Evolutionary conservation across 2,113 vertebrate genomes (phyloP).

Genomic region (Esox niger): DNA sequence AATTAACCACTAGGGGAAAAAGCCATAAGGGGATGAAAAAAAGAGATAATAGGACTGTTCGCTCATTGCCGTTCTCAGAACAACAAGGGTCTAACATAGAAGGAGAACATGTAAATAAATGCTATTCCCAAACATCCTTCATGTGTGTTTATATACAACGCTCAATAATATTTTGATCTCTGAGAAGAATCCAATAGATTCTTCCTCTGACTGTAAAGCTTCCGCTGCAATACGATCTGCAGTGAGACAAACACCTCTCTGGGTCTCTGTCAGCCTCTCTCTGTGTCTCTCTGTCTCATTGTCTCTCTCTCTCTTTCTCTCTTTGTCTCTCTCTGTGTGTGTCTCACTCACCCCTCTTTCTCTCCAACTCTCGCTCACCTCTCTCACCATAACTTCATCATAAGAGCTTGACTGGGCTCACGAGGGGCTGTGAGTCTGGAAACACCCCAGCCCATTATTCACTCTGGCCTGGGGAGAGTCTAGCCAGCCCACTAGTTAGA

Average conservation of each 20-base stretch:
- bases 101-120: conserved; percentile 2
- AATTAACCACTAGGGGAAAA: conserved; percentile 56
- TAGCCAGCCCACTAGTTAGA: conserved; percentile 46
- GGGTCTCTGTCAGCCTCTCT: conserved; percentile 10
- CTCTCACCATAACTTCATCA: conserved; percentile 71
- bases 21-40: conserved; percentile 41
- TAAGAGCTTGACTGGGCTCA: conserved; percentile 41
- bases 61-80: conserved; percentile 19
- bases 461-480: conserved; percentile 45
- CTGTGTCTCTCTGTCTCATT: conserved; percentile 21
- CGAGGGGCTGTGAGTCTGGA: conserved; percentile 60
- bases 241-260: conserved; percentile 59
- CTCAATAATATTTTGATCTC: conserved; percentile 73
- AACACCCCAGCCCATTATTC: conserved; percentile 68
- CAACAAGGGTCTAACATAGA: neutral
- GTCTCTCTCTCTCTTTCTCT: conserved; percentile 21
- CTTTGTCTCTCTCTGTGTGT: conserved; percentile 10
- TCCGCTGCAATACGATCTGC: conserved; percentile 66
- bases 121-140: conserved; percentile 55
- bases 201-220: conserved; percentile 60
- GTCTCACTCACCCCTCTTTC: conserved; percentile 28
- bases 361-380: conserved; percentile 17
- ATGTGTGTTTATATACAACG: conserved; percentile 71
- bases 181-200: conserved; percentile 72
- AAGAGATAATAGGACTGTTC: conserved; percentile 38